Evolutionary conservation across 2,113 vertebrate genomes (phyloP), one percentile per base, ranked within the genome.

Genomic region (Cettia cetti): DNA sequence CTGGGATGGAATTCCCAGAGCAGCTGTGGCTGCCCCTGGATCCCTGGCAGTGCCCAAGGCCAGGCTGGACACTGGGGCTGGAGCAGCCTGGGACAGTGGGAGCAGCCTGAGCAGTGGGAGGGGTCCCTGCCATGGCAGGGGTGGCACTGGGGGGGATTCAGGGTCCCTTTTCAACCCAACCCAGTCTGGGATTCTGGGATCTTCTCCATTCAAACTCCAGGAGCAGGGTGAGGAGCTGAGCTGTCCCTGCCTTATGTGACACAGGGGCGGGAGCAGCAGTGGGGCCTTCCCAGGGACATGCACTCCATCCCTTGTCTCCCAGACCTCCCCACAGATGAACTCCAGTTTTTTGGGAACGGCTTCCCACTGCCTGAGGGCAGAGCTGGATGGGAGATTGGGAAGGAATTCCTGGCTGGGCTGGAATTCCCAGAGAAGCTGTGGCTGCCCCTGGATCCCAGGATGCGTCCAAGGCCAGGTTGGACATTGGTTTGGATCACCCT

Each of bases 401-500:
- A 59, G 53, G 44, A 60, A 60, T 70, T 82, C 5, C 45, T 70
- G 65, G 7, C 44, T 50, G 50, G 40, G 2, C 6, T 33, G 27
- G 54, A 19, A 21, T 53, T 37, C 1, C 54, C 54, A 69, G 45
- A 61, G 8, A 0, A 11, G 47, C 64, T 87, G 74, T 7, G 45
- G 63, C 63, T 86, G 39, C 33, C n/a, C n/a, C n/a, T n/a, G n/a
- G n/a, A n/a, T n/a, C n/a, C n/a, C n/a, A n/a, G n/a, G n/a, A n/a
- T n/a, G n/a, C 61, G 64, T 2, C 47, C 84, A 22, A 78, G n/a
- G 84, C 20, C 65, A 40, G 65, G n/a, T 0, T 63, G 74, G 83
- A 35, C 42, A 59, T 0, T 30, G 47, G 10, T 11, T 8, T 8
- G n/a, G 27, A 37, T 4, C 33, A 27, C 1, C 37, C 64, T 47